Conservation (phyloP, 2,113 vertebrate species). For the Pongo abelii region DNA sequence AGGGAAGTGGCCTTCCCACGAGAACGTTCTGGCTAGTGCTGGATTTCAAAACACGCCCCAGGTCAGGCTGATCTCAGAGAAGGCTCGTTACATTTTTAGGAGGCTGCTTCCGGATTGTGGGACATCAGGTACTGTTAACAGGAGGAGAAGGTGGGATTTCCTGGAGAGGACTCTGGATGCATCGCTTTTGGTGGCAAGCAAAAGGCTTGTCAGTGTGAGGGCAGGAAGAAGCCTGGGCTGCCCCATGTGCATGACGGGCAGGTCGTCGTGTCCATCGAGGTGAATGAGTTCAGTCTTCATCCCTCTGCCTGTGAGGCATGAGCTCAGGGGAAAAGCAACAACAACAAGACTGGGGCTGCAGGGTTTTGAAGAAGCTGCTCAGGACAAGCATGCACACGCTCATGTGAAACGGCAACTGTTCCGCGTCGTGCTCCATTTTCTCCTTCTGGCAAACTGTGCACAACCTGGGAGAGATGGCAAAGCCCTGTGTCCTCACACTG, state of each 20-base stretch:
- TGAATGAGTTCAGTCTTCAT: too few species aligned
- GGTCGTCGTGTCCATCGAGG: background rate
- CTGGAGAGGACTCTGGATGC: background rate
- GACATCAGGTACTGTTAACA: background rate
- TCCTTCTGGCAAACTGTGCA: rapidly evolving
- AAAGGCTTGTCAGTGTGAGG: background rate
- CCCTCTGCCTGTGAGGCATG: background rate
- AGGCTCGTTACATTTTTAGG: background rate
- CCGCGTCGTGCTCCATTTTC: rapidly evolving
- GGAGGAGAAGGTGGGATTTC: background rate
- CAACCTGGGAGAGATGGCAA: background rate
- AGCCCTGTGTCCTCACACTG: background rate
- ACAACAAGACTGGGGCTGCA: background rate
- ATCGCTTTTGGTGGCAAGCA: conserved; percentile 57
- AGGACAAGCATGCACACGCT: conserved; percentile 19
- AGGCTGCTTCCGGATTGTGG: too few species aligned
- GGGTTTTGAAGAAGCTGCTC: background rate
- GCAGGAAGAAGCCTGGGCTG: background rate
- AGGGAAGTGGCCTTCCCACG: background rate
- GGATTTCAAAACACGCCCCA: too few species aligned
- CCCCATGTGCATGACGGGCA: rapidly evolving
- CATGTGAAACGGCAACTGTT: rapidly evolving
- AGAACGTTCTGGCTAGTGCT: background rate
- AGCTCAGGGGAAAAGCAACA: background rate
- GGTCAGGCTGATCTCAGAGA: too few species aligned